Evolutionary conservation across 2,888 invertebrate genomes (phyloP), one percentile per base, ranked within the genome.

Genomic region (Tetragonisca angustula): DNA sequence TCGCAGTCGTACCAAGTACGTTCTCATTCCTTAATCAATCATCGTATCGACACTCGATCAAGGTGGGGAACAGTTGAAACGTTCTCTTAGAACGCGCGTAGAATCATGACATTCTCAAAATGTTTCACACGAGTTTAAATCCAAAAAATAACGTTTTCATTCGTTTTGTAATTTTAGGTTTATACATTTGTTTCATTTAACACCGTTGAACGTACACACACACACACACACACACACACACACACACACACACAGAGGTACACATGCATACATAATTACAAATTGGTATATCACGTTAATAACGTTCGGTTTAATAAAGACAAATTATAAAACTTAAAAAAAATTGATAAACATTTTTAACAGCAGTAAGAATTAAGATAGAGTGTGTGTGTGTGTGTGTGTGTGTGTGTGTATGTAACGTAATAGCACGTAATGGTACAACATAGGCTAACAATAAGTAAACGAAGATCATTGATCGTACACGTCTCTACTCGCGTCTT

Each of bases 1-100:
- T 71, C 69, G 17, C 21, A 70, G 83, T 32, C 71, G 74, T 64
- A 65, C 17, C 19, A 11, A 21, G 73, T 49, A 70, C 24, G 43
- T 59, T 50, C 19, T 43, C 36, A 49, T 49, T 67, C 68, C 64
- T 69, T 50, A n/a, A 69, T 32, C 54, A 43, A 67, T 49, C 19
- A 68, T 68, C 17, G 71, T 15, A 52, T 36, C 52, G 62, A 68
- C 61, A 36, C 54, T 73, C 49, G 67, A 27, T 21, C n/a, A 50
- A 79, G 43, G 52, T 67, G 9, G 9, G 9, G 24, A 67, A 43
- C 61, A 17, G 24, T 68, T 19, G 75, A 54, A 21, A 56, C 49
- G 36, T 62, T 71, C 74, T 62, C 36, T 52, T 36, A 21, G 50
- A 70, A 56, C 15, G 43, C 43, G 11, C 43, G 64, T 43, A 59